Percentiles rank a stretch among this genome's conserved stretches.
phyloP scores from a whole-genome alignment of 2,888 invertebrate genomes.

The Deilephila elpenor region DNA sequence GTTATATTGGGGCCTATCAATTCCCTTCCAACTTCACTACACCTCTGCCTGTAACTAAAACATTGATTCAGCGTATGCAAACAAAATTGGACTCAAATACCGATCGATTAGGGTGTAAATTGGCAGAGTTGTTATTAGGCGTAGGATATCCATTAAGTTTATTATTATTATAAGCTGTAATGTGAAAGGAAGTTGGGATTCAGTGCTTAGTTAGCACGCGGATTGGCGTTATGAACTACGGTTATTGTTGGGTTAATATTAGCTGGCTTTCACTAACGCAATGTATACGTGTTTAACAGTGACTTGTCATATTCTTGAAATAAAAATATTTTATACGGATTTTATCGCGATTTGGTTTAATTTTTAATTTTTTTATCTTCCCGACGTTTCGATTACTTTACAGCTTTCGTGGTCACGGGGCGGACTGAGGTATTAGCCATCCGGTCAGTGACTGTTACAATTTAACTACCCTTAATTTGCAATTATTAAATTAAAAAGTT shows the following conservation, averaged over 20 bases:
- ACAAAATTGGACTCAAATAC: constrained; percentile 38
- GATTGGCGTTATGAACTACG: constrained; percentile 42
- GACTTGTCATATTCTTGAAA: not conserved
- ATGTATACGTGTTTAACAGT: constrained; percentile 2
- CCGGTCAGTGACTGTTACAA: too few species aligned
- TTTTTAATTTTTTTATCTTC: too few species aligned
- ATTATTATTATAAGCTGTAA: constrained; percentile 55
- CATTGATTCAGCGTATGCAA: not conserved
- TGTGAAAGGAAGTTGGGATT: constrained; percentile 53
- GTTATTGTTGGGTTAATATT: constrained; percentile 39
- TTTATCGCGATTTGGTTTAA: too few species aligned
- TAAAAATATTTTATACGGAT: too few species aligned
- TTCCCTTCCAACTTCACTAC: not conserved
- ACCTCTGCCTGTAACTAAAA: not conserved
- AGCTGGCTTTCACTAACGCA: not conserved
- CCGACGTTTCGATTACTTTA: too few species aligned
- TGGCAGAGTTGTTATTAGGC: constrained; percentile 15
- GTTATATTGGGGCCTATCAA: not conserved
- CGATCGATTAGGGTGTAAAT: constrained; percentile 30
- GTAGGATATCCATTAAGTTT: constrained; percentile 50
- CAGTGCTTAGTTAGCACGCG: constrained; percentile 42
- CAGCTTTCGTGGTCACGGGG: too few species aligned
- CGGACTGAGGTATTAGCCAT: too few species aligned
- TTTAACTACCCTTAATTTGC: too few species aligned
- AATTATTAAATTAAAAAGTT: too few species aligned